A percentile compares a stretch with the other conserved stretches of the same genome.
Evolutionary conservation across 2,888 invertebrate genomes (phyloP).

Genomic region (Xylota segnis): DNA sequence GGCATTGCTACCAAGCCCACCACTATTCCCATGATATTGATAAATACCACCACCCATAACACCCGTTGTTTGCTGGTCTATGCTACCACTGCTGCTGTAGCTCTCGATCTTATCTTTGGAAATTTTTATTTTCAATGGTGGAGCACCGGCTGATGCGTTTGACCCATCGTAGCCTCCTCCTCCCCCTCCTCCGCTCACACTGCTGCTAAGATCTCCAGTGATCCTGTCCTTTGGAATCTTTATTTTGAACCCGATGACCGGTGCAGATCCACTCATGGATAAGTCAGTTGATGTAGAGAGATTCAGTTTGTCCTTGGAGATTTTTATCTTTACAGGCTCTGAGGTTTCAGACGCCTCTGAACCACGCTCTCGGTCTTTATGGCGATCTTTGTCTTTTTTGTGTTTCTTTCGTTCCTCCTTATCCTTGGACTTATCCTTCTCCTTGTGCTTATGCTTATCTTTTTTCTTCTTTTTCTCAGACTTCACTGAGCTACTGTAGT

Average conservation of each 20-base stretch:
- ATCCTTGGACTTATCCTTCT: conserved; percentile 91
- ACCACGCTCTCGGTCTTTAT: conserved; percentile 81
- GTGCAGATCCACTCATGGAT: conserved; percentile 77
- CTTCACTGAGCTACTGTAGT: conserved; percentile 68
- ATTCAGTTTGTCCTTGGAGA: conserved; percentile 87
- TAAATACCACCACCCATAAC: conserved; percentile 26
- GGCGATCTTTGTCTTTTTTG: conserved; percentile 88
- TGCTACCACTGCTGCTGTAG: conserved; percentile 80
- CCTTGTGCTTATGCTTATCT: conserved; percentile 92
- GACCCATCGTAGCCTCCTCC: conserved; percentile 41
- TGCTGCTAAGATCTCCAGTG: conserved; percentile 84
- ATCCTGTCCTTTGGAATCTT: conserved; percentile 92
- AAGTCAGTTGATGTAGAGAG: conserved; percentile 78
- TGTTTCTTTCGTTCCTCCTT: conserved; percentile 90
- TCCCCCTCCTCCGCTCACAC: conserved; percentile 31
- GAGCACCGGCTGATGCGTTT: conserved; percentile 69
- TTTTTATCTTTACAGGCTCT: conserved; percentile 86
- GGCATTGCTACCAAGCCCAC: conserved; percentile 30
- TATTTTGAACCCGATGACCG: conserved; percentile 88
- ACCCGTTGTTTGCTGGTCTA: conserved; percentile 36
- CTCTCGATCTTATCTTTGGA: conserved; percentile 89
- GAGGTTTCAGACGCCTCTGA: conserved; percentile 75
- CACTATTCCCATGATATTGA: conserved; percentile 68
- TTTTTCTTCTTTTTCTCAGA: conserved; percentile 88
- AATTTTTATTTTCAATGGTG: conserved; percentile 91